A percentile compares a stretch with the other conserved stretches of the same genome.
Conservation (phyloP, 2,888 invertebrate species). For the Tetanocera ferruginea region DNA sequence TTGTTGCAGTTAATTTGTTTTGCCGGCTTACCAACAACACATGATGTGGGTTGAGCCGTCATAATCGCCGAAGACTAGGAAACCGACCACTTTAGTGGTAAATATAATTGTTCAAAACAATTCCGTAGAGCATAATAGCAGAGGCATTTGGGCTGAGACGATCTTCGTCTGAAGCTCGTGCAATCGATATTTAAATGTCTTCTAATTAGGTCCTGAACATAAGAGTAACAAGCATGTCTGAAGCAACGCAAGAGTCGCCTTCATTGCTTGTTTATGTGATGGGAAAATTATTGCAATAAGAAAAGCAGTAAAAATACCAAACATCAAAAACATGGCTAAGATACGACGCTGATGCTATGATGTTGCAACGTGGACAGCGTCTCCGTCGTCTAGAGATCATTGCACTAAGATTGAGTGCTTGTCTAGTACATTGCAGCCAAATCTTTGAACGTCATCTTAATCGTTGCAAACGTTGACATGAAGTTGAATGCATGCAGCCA, state of each 20-base stretch:
- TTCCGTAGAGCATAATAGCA: too few species aligned
- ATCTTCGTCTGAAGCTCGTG: not conserved
- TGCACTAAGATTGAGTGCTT: not conserved
- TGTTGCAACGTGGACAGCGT: not conserved
- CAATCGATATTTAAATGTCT: slow-evolving; percentile 4
- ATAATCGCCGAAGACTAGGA: not conserved
- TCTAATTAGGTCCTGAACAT: not conserved
- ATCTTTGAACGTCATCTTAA: not conserved
- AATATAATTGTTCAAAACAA: too few species aligned
- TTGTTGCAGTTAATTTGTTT: slow-evolving; percentile 24
- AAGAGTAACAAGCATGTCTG: not conserved
- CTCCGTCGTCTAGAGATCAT: not conserved
- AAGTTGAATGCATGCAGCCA: not conserved
- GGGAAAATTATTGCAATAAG: slow-evolving; percentile 6
- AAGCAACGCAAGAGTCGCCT: not conserved
- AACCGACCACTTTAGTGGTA: too few species aligned
- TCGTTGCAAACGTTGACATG: not conserved
- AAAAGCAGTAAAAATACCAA: not conserved
- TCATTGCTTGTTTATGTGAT: not conserved
- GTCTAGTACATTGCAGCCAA: not conserved
- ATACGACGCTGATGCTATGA: not conserved
- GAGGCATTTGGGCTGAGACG: too few species aligned
- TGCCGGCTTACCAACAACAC: not conserved
- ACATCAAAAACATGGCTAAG: too few species aligned
- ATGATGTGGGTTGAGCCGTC: not conserved